Evolutionary conservation across 2,113 vertebrate species (phyloP).

Genomic region (Ursus arctos): DNA sequence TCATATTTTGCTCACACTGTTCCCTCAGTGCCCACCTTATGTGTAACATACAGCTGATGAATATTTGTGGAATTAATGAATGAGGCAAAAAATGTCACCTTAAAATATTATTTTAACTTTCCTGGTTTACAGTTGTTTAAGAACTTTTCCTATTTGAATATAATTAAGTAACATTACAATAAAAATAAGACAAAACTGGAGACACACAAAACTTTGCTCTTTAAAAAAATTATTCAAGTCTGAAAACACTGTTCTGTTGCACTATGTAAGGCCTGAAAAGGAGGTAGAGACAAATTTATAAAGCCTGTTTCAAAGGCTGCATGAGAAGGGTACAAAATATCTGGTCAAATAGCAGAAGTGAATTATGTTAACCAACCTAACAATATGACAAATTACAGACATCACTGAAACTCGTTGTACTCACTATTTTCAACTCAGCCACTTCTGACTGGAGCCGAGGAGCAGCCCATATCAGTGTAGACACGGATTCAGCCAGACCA

Average conservation of each 20-base stretch:
- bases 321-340: conserved; percentile 1
- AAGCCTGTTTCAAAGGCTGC: conserved; percentile 53
- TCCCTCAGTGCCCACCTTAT: background rate
- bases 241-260: conserved; percentile 13
- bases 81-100: conserved; percentile 1
- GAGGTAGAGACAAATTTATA: conserved; percentile 18
- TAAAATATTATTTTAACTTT: conserved; percentile 11
- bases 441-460: conserved; percentile 97
- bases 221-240: conserved; percentile 52
- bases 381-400: background rate
- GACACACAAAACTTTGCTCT: background rate
- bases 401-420: conserved; percentile 80
- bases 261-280: background rate
- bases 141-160: background rate
- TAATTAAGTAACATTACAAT: background rate
- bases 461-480: conserved; percentile 98
- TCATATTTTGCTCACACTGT: background rate
- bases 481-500: conserved; percentile 97
- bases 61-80: background rate
- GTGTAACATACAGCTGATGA: background rate
- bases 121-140: background rate
- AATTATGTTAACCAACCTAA: background rate
- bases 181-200: background rate
- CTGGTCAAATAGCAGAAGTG: background rate
- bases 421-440: conserved; percentile 95